Evolutionary conservation across 2,797 vertebrate species (phyloP), one percentile per base, ranked within the genome.

Genomic region (Furcifer pardalis): DNA sequence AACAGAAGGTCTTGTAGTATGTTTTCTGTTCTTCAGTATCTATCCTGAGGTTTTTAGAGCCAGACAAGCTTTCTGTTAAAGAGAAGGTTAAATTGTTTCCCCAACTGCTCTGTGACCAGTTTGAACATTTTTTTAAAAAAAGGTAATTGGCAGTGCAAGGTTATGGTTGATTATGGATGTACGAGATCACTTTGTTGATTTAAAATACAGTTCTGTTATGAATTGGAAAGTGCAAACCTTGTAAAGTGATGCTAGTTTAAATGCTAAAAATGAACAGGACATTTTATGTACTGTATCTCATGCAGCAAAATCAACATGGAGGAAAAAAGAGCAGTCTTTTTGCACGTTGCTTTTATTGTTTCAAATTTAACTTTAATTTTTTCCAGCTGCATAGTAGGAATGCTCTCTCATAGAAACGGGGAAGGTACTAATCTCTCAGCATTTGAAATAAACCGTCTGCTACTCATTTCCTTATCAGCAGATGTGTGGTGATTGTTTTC

Each of bases 1-100:
- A 96, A 96, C 94, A 97, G 94, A 95, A 96, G 94, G 94, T 94
- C 93, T 84, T 94, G 86, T 84, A 91, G 92, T 94, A 68, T 95
- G 94, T 95, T 95, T 96, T 95, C 93, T 94, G 95, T 94, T 94
- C 89, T 90, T 46, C 44, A 93, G 89, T 93, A 90, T 92, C 89
- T 89, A 81, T 88, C 86, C 73, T 94, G 79, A 94, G 90, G 91
- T 89, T 94, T 93, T 89, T 90, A 91, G 92, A 92, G 91, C 91
- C 83, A 90, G 81, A 86, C 90, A 93, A 92, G 77, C 88, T 87
- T 81, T 92, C 83, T 88, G 83, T 88, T 92, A 91, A 88, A 82
- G 94, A 68, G 2, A 46, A 90, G 90, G 87, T 91, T 91, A 89
- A 92, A 92, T 85, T 88, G 89, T 90, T 87, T 92, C 92, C 92